These are phyloP conservation scores for Deilephila elpenor DNA, from an alignment of 2,888 invertebrate species.

Conservation along the genomic window DNA sequence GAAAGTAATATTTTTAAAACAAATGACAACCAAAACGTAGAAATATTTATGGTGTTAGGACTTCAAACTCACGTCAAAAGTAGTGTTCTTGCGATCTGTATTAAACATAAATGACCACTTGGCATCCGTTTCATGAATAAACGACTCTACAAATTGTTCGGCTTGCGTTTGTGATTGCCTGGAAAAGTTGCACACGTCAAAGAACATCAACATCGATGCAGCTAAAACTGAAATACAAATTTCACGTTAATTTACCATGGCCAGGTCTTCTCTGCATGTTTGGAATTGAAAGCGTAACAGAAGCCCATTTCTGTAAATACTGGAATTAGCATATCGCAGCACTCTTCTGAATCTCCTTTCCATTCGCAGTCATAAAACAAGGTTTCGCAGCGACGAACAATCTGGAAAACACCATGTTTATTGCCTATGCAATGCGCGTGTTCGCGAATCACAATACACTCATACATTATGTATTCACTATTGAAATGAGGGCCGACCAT, in stretches of 20 bases:
- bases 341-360: constrained; percentile 87
- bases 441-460: constrained; percentile 11
- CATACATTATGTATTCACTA: constrained; percentile 11
- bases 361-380: constrained; percentile 87
- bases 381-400: constrained; percentile 86
- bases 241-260: constrained; percentile 70
- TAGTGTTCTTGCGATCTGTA: constrained; percentile 74
- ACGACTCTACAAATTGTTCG: constrained; percentile 78
- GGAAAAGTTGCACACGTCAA: constrained; percentile 31
- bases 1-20: neutral
- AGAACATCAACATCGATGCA: neutral
- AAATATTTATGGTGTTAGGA: neutral
- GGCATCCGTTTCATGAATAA: constrained; percentile 87
- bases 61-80: constrained; percentile 67
- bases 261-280: constrained; percentile 83
- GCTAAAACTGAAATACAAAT: neutral
- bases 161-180: constrained; percentile 72
- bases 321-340: constrained; percentile 87
- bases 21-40: no score
- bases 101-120: constrained; percentile 87
- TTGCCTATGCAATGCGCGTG: neutral
- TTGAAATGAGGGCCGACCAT: constrained; percentile 1
- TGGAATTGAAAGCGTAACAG: constrained; percentile 89
- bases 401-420: constrained; percentile 59
- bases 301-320: constrained; percentile 91